These are phyloP conservation scores for Eleginops maclovinus DNA, from an alignment of 2,113 vertebrate species.

Conservation along the genomic window DNA sequence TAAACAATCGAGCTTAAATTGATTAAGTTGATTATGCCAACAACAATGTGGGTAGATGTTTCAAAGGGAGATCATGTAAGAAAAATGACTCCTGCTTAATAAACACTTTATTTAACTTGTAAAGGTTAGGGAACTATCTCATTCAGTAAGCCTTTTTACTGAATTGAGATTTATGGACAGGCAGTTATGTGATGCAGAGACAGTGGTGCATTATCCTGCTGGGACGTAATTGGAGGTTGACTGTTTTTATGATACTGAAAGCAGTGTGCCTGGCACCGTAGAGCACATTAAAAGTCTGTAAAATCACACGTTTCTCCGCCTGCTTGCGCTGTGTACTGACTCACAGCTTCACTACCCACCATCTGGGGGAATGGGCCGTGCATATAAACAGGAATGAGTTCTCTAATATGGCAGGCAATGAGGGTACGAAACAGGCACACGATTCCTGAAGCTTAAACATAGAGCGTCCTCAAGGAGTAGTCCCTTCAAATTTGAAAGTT, in stretches of 20 bases:
- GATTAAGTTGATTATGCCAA: slow-evolving; percentile 9
- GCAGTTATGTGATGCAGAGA: slow-evolving; percentile 41
- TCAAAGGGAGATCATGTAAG: slow-evolving; percentile 28
- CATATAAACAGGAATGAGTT: slow-evolving; percentile 31
- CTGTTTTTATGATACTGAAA: slow-evolving; percentile 32
- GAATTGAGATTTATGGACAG: slow-evolving; percentile 39
- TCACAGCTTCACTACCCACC: slow-evolving; percentile 30
- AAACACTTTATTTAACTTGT: slow-evolving; percentile 24
- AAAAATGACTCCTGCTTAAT: slow-evolving; percentile 16
- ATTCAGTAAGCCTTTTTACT: neutral
- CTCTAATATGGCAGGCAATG: slow-evolving; percentile 3
- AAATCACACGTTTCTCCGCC: slow-evolving; percentile 38
- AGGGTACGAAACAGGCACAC: neutral
- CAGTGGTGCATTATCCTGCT: slow-evolving; percentile 43
- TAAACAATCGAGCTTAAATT: neutral
- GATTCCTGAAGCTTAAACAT: neutral
- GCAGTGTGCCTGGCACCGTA: slow-evolving; percentile 12
- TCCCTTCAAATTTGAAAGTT: slow-evolving; percentile 16
- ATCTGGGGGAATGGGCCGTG: slow-evolving; percentile 40
- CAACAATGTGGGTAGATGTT: slow-evolving; percentile 2
- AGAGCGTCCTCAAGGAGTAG: neutral
- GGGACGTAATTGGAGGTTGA: slow-evolving; percentile 25
- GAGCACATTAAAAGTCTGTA: slow-evolving; percentile 41
- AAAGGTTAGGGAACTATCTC: slow-evolving; percentile 24
- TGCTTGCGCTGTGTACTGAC: slow-evolving; percentile 33